Base-by-base conservation (phyloP, 2,888 invertebrate genomes). In the Drosophila mimetica region DNA sequence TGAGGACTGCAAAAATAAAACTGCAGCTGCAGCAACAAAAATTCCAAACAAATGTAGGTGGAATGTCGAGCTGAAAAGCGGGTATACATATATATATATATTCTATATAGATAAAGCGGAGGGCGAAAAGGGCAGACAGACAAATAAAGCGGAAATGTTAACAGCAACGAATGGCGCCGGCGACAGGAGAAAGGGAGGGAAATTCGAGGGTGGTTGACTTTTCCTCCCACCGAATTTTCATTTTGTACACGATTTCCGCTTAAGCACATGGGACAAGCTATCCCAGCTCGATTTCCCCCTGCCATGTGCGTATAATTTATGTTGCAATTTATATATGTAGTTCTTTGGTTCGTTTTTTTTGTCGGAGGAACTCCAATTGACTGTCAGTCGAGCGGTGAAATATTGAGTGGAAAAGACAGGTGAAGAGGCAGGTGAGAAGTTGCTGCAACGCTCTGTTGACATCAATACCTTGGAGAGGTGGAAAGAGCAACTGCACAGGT, bases 81-180 rank as follows among this genome's bases (percentile, higher is more conserved):
- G 58, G 58, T 65, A 64, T 67, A 78, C 78, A 82, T 13, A 39
- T 39, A 39, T 20, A 39, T 39, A 39, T 20, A 13, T 39, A 16
- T 30, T 9, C 28, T 39, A 18, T 76, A 86, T 73, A 44, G 42
- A 22, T 22, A 25, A 80, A 20, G 18, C 41, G 71, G 14, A 25
- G 44, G 44, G 34, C 11, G 14, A 25, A 73, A 74, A 66, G 57
- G 75, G 70, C 75, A 63, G 74, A 59, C 75, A 63, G 70, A 69
- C 75, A 74, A 74, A 74, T 85, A 87, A 82, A 83, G 77, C 83
- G 83, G 83, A 83, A 87, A 83, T 83, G 83, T 87, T 86, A 86
- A 87, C 88, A 77, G 79, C 79, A 83, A 85, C 88, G 77, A 82
- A 81, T 87, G 85, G 85, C 76, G 85, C 82, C 67, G 63, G 41